These are phyloP conservation scores for Siniperca obscura DNA, from an alignment of 2,797 vertebrate genomes.

Conservation along the genomic window DNA sequence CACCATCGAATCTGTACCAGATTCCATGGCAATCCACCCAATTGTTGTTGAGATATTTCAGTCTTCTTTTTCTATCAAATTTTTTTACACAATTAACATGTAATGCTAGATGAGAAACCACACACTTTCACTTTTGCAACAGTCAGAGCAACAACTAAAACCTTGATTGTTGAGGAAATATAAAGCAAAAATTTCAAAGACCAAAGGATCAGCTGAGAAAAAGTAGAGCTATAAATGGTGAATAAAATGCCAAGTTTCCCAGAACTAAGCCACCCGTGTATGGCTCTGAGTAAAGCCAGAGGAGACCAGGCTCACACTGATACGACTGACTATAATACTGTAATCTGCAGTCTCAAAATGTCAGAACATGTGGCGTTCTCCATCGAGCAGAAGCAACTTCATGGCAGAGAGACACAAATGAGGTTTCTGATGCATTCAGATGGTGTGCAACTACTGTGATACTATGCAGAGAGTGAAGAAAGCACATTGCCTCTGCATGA, in stretches of 20 bases:
- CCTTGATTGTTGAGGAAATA: neutral
- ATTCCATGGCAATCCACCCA: neutral
- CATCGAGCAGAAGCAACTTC: neutral
- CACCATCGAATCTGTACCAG: neutral
- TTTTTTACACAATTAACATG: slow-evolving; percentile 18
- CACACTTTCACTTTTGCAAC: neutral
- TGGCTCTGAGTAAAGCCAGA: slow-evolving; percentile 8
- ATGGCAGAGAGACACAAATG: slow-evolving; percentile 28
- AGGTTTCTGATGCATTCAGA: slow-evolving; percentile 9
- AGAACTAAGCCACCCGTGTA: slow-evolving; percentile 16
- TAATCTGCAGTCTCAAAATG: slow-evolving; percentile 56
- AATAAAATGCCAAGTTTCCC: slow-evolving; percentile 26
- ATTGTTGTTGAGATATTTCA: neutral
- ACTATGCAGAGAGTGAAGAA: neutral
- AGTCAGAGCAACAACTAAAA: neutral
- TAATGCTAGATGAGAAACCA: neutral
- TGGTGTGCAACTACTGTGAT: neutral
- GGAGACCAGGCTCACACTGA: slow-evolving; percentile 14
- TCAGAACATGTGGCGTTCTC: slow-evolving; percentile 32
- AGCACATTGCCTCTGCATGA: slow-evolving; percentile 26
- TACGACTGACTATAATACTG: slow-evolving; percentile 40
- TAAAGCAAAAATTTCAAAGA: slow-evolving; percentile 13
- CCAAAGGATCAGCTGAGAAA: neutral
- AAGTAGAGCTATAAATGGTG: neutral
- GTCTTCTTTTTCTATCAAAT: too few relatives aligned